Conservation (phyloP, 2,888 invertebrate genomes). For the Cerastis leucographa region DNA sequence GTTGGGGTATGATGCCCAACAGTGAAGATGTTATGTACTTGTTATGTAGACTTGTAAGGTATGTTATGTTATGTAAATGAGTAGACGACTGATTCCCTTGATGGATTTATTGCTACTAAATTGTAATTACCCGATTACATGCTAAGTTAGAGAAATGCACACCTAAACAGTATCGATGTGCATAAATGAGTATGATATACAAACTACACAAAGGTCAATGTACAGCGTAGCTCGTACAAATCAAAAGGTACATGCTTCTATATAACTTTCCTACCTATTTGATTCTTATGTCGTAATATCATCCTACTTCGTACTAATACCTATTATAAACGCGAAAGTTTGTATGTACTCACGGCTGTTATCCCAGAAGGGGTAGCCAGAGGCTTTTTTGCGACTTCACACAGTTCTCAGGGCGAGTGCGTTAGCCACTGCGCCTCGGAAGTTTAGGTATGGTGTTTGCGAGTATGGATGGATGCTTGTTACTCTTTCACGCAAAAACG, state of each 20-base stretch:
- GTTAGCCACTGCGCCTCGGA: conserved; percentile 47
- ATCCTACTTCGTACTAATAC: conserved; percentile 32
- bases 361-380: conserved; percentile 45
- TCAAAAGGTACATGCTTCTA: conserved; percentile 40
- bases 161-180: too few species aligned
- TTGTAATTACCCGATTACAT: too few species aligned
- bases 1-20: too few species aligned
- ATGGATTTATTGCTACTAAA: too few species aligned
- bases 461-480: conserved; percentile 10
- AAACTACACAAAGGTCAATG: too few species aligned
- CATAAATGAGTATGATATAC: too few species aligned
- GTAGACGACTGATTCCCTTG: too few species aligned
- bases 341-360: too few species aligned
- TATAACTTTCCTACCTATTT: conserved; percentile 41
- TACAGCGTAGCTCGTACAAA: conserved; percentile 40
- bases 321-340: conserved; percentile 32
- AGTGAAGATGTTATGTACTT: too few species aligned
- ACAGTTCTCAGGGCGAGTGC: conserved; percentile 42
- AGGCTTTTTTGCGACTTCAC: conserved; percentile 39
- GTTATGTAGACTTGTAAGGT: too few species aligned
- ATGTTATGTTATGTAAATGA: too few species aligned
- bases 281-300: conserved; percentile 30
- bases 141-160: too few species aligned
- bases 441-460: conserved; percentile 34
- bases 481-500: not conserved